These are phyloP conservation scores for Scopus umbretta DNA, from an alignment of 2,113 vertebrate species.

Conservation along the genomic window DNA sequence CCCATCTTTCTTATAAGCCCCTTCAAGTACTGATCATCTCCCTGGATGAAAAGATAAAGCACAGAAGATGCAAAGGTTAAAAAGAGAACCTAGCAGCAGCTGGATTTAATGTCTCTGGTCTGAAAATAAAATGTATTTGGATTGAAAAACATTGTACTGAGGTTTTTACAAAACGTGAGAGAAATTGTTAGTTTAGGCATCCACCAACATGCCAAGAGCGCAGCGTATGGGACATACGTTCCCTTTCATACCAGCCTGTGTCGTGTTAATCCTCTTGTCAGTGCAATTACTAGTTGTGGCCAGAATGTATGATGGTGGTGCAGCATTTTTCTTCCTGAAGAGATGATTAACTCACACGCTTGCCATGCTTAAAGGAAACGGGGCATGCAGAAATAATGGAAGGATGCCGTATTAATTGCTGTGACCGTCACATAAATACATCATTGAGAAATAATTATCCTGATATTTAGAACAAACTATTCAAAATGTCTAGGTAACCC, in stretches of 20 bases:
- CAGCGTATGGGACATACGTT: not conserved
- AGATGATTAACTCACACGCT: not conserved
- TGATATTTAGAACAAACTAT: not conserved
- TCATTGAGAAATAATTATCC: not conserved
- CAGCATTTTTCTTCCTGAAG: not conserved
- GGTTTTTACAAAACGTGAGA: not conserved
- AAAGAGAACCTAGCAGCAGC: not conserved
- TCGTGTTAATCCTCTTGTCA: not conserved
- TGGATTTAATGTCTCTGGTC: not conserved
- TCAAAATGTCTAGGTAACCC: not conserved
- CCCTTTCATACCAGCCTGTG: not conserved
- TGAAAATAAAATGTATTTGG: not conserved
- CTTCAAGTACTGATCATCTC: no score
- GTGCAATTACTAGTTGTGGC: not conserved
- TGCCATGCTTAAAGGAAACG: not conserved
- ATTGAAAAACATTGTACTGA: not conserved
- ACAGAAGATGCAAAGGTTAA: not conserved
- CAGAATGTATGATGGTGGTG: not conserved
- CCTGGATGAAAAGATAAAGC: not conserved
- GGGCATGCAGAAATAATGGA: not conserved
- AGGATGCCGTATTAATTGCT: not conserved
- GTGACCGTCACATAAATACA: not conserved
- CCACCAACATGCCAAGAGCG: not conserved
- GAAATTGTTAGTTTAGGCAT: not conserved
- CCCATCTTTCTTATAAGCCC: no score